These are phyloP conservation scores for Aphelinus certus DNA, from an alignment of 1,140 invertebrate genomes.

Conservation along the genomic window DNA sequence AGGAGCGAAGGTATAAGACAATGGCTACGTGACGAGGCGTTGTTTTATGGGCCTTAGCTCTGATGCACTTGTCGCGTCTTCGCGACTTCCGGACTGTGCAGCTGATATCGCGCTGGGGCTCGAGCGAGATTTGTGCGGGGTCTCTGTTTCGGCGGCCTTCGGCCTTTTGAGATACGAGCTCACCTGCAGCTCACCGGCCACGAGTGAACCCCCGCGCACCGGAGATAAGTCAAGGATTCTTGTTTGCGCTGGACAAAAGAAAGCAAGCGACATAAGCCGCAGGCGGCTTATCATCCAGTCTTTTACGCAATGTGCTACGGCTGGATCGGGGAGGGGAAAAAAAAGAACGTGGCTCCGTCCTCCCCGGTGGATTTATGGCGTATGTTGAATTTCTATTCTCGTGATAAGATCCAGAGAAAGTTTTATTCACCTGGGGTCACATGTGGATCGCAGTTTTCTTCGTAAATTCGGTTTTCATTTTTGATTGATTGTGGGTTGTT, in stretches of 20 bases:
- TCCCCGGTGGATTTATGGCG: background rate
- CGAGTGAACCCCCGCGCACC: slow-evolving; percentile 12
- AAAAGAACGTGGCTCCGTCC: background rate
- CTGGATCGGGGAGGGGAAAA: background rate
- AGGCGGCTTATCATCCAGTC: slow-evolving; percentile 19
- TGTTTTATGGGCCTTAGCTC: too few relatives aligned
- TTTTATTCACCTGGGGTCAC: too few relatives aligned
- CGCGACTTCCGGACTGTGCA: slow-evolving; percentile 15
- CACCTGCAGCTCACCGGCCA: slow-evolving; percentile 31
- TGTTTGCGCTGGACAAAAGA: slow-evolving; percentile 38
- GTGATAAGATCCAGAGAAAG: too few relatives aligned
- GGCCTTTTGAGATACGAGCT: slow-evolving; percentile 35
- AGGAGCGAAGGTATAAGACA: too few relatives aligned
- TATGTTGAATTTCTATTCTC: too few relatives aligned
- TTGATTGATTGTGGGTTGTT: too few relatives aligned
- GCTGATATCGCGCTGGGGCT: slow-evolving; percentile 16
- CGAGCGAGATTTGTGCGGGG: background rate
- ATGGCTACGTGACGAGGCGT: too few relatives aligned
- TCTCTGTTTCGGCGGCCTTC: slow-evolving; percentile 11
- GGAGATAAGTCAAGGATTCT: slow-evolving; percentile 37
- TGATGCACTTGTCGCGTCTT: slow-evolving; percentile 15
- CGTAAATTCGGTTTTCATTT: too few relatives aligned
- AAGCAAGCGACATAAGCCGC: background rate
- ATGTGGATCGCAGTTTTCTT: too few relatives aligned
- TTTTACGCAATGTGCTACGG: slow-evolving; percentile 30